phyloP scores from a whole-genome alignment of 1,140 invertebrate species.

The Euura saliciscinereae region DNA sequence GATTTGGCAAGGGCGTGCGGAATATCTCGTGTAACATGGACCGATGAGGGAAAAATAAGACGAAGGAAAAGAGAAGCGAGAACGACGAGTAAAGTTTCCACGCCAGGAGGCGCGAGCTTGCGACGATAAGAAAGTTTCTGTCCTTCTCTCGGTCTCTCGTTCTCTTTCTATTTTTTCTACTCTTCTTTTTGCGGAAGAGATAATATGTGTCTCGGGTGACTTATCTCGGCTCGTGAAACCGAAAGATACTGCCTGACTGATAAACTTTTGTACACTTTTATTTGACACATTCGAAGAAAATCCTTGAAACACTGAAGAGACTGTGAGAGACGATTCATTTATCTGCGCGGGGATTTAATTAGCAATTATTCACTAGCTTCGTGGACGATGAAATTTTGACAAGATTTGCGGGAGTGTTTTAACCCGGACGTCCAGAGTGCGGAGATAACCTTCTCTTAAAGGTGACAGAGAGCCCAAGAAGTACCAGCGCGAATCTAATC shows the following conservation, averaged over 20 bases:
- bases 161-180: not conserved
- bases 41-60: not conserved
- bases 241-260: not conserved
- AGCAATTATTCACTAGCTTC: too few species aligned
- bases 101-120: not conserved
- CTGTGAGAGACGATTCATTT: too few species aligned
- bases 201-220: not conserved
- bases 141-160: not conserved
- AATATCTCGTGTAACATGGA: not conserved
- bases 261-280: not conserved
- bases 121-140: not conserved
- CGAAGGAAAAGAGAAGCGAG: not conserved
- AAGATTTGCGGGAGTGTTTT: too few species aligned
- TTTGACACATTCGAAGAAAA: too few species aligned
- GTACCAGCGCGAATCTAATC: not conserved
- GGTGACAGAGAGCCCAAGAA: not conserved
- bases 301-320: too few species aligned
- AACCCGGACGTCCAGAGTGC: too few species aligned
- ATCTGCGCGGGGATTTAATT: too few species aligned
- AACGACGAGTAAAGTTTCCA: constrained; percentile 2
- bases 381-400: too few species aligned
- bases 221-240: not conserved
- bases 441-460: not conserved
- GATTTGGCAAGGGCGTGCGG: not conserved
- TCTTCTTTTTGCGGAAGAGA: not conserved